Conservation (phyloP, 1,140 invertebrate genomes). For the Hylaeus anthracinus region DNA sequence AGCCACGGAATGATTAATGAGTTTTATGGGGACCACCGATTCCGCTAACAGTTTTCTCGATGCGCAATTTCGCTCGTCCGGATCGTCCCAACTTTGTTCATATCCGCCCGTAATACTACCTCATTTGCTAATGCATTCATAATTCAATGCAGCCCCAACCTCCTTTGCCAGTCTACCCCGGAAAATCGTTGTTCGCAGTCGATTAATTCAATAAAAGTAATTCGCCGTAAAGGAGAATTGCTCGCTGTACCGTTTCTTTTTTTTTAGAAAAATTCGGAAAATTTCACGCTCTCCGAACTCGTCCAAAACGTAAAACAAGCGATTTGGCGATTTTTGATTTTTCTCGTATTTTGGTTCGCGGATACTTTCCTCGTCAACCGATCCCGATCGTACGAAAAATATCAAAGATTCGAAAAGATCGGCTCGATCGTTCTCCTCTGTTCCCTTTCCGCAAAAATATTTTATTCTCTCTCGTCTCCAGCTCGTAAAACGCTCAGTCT, state of each 20-base stretch:
- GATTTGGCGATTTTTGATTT: too few species aligned
- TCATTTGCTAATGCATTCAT: conserved; percentile 57
- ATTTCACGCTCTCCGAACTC: background rate
- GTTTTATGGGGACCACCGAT: conserved; percentile 49
- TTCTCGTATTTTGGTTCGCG: background rate
- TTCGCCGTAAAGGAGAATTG: conserved; percentile 16
- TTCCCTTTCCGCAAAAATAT: background rate
- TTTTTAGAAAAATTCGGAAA: background rate
- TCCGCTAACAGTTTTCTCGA: conserved; percentile 38
- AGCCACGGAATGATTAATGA: conserved; percentile 35
- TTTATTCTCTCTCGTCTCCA: background rate
- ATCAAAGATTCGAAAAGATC: background rate
- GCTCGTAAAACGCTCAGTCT: conserved; percentile 21
- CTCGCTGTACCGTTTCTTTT: background rate
- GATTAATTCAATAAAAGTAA: conserved; percentile 51
- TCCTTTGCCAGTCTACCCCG: background rate
- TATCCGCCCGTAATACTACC: conserved; percentile 40
- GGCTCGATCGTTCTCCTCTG: background rate
- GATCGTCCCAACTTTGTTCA: conserved; percentile 39
- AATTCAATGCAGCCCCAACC: conserved; percentile 45
- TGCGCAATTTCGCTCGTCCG: conserved; percentile 26
- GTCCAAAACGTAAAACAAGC: background rate
- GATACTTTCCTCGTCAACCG: too few species aligned
- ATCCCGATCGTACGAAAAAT: background rate
- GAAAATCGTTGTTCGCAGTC: conserved; percentile 19